Percentiles rank a stretch among this genome's conserved stretches.
Evolutionary conservation across 2,888 invertebrate genomes (phyloP).

Genomic region (Linhomoeus sp.): DNA sequence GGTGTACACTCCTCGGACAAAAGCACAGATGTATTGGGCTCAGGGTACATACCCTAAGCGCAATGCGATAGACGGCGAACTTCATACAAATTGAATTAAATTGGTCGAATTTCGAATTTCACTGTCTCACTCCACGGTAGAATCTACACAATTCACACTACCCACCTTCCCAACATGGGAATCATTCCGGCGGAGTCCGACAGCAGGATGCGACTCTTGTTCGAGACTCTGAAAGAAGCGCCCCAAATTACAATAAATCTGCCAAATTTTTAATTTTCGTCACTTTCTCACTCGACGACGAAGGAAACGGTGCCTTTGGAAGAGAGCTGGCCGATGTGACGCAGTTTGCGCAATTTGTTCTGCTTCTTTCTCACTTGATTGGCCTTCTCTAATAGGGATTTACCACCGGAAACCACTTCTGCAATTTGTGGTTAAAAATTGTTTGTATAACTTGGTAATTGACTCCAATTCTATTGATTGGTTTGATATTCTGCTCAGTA

Average conservation of each 20-base stretch:
- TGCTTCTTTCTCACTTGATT: conserved; percentile 1
- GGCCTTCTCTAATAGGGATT: conserved; percentile 1
- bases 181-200: conserved; percentile 24
- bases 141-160: background rate
- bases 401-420: background rate
- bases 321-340: conserved; percentile 21
- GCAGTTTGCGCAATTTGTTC: conserved; percentile 9
- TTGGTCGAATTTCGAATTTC: background rate
- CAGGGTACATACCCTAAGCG: no score
- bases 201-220: conserved; percentile 20
- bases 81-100: background rate
- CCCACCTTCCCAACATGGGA: conserved; percentile 10
- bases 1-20: no score
- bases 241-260: background rate
- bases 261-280: no score
- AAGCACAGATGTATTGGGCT: no score
- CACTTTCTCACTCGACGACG: conserved; percentile 18
- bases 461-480: no score
- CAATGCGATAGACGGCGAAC: background rate
- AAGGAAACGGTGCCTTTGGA: conserved; percentile 15
- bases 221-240: conserved; percentile 17
- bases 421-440: no score
- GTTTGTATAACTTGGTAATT: no score
- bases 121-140: background rate
- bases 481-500: no score